These are phyloP conservation scores for Psilopsiagon aymara DNA, from an alignment of 2,113 vertebrate genomes.

Conservation along the genomic window DNA sequence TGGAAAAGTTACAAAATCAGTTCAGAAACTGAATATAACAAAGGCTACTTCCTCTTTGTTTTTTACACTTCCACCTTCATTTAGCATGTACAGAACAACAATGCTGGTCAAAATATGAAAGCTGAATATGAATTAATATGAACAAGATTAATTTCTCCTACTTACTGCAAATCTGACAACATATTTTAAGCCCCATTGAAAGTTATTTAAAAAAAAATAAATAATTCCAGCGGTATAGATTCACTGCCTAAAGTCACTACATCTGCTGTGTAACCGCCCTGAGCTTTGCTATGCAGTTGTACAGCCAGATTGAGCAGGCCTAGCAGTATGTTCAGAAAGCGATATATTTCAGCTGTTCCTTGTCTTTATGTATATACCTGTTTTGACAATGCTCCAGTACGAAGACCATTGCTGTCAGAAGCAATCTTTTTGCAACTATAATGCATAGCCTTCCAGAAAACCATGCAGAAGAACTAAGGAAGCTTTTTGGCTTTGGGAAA, in stretches of 20 bases:
- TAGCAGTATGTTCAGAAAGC: not conserved
- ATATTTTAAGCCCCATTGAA: not conserved
- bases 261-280: not conserved
- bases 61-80: not conserved
- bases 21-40: not conserved
- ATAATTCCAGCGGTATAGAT: not conserved
- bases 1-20: not conserved
- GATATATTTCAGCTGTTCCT: constrained; percentile 34
- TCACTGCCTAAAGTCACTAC: not conserved
- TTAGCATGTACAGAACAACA: not conserved
- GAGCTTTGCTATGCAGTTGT: not conserved
- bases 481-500: not conserved
- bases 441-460: not conserved
- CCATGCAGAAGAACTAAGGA: not conserved
- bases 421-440: not conserved
- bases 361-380: not conserved
- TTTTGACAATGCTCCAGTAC: constrained; percentile 22
- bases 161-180: not conserved
- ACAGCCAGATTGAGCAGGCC: constrained; percentile 5
- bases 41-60: not conserved
- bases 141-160: not conserved
- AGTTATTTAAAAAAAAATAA: not conserved
- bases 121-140: not conserved
- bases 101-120: not conserved
- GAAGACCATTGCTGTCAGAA: constrained; percentile 12